phyloP scores from a whole-genome alignment of 2,113 vertebrate genomes.

The Peromyscus leucopus region DNA sequence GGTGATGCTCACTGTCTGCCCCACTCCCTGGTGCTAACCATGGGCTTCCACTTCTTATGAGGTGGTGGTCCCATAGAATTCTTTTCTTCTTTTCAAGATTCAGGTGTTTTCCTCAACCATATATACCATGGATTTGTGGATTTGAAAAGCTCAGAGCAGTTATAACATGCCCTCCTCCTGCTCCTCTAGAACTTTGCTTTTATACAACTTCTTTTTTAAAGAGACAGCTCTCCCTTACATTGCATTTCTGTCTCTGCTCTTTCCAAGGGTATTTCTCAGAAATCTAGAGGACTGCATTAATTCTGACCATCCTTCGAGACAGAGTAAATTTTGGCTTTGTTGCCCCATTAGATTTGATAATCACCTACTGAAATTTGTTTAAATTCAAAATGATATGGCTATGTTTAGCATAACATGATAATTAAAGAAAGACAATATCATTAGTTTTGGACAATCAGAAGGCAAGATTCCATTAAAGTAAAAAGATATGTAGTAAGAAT shows the following conservation, averaged over 20 bases:
- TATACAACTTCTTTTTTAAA: background rate
- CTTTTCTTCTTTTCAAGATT: background rate
- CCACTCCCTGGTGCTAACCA: background rate
- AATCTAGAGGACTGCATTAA: background rate
- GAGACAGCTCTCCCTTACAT: background rate
- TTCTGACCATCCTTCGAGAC: background rate
- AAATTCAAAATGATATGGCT: background rate
- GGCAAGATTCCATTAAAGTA: background rate
- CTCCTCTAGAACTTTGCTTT: background rate
- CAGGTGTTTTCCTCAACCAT: background rate
- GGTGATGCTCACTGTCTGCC: background rate
- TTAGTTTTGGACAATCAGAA: background rate
- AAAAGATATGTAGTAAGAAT: background rate
- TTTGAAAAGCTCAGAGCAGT: background rate
- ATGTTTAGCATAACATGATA: background rate
- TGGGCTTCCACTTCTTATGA: background rate
- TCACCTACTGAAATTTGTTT: background rate
- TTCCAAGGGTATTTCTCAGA: constrained; percentile 5
- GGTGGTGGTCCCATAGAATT: background rate
- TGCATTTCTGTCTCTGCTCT: background rate
- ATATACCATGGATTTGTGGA: background rate
- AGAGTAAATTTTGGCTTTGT: constrained; percentile 12
- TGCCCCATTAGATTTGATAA: background rate
- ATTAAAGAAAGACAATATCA: background rate
- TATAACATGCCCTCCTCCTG: background rate